Evolutionary conservation across 2,888 invertebrate species (phyloP).

Genomic region (Chaetogeoica ovagalla): DNA sequence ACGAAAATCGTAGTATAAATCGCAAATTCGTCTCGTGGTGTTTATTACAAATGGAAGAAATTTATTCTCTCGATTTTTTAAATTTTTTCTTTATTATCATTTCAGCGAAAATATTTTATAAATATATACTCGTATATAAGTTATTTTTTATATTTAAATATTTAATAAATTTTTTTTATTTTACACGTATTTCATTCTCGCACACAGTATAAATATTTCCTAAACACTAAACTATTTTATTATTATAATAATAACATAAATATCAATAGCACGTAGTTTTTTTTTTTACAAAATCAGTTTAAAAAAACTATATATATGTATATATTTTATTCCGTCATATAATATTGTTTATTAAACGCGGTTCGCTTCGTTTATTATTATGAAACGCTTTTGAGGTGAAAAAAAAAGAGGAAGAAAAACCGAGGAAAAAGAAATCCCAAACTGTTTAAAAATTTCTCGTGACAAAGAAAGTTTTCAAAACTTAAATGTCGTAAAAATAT

Average conservation of each 20-base stretch:
- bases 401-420: neutral
- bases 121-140: no score
- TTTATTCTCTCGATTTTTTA: no score
- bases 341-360: neutral
- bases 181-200: neutral
- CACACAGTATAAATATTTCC: neutral
- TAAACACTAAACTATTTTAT: neutral
- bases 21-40: no score
- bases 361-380: neutral
- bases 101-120: no score
- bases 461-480: neutral
- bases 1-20: no score
- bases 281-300: neutral
- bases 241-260: no score
- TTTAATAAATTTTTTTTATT: neutral
- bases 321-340: neutral
- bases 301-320: neutral
- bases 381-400: neutral
- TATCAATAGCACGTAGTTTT: neutral
- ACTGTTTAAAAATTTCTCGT: neutral
- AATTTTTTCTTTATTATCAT: no score
- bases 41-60: no score
- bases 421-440: neutral
- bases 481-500: slow-evolving; percentile 8
- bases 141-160: no score